These are phyloP conservation scores for Brachionus manjavacas DNA, from an alignment of 1,140 invertebrate species.

Conservation along the genomic window DNA sequence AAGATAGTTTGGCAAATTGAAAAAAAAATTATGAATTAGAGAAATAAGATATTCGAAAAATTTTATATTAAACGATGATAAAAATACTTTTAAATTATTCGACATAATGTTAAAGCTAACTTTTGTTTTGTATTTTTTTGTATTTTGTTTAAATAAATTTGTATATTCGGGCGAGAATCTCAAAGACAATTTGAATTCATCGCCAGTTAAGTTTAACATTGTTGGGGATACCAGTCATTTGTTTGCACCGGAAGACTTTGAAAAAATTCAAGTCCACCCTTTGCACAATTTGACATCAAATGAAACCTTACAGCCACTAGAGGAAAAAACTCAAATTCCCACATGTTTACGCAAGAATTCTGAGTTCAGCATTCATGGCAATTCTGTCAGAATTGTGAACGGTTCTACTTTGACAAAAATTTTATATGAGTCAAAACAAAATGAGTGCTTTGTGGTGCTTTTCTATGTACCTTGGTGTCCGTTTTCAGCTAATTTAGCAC, in stretches of 20 bases:
- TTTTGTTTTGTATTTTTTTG: neutral
- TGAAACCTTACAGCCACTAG: neutral
- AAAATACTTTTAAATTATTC: neutral
- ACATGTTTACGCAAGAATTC: conserved; percentile 5
- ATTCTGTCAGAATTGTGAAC: conserved; percentile 22
- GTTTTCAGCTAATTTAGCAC: conserved; percentile 80
- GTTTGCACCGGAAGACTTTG: conserved; percentile 36
- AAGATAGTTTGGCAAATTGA: neutral
- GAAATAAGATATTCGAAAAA: neutral
- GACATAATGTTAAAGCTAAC: neutral
- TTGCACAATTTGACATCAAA: neutral
- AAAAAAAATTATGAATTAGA: neutral
- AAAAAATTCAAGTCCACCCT: neutral
- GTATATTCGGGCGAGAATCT: neutral
- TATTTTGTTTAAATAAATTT: neutral
- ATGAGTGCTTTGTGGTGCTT: conserved; percentile 69
- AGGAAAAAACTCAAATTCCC: neutral
- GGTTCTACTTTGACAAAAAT: neutral
- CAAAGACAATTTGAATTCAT: neutral
- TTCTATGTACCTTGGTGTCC: conserved; percentile 84
- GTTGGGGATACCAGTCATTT: conserved; percentile 30
- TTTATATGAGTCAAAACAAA: conserved; percentile 49
- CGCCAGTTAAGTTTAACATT: conserved; percentile 4
- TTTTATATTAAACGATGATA: neutral
- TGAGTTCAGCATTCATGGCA: neutral